Base-by-base conservation (phyloP, 2,888 invertebrate genomes). In the Dugesia japonica region DNA sequence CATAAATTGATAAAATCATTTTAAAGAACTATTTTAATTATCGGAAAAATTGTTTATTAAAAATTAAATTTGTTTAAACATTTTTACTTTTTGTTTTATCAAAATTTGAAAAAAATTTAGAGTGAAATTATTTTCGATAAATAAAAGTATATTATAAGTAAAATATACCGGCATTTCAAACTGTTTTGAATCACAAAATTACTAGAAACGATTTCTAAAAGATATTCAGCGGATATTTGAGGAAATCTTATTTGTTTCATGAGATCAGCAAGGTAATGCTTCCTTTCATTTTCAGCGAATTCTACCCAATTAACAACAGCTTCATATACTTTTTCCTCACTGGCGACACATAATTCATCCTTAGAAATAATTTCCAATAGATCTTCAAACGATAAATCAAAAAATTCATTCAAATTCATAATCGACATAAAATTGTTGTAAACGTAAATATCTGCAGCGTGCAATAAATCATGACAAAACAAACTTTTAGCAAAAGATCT, bases 301-400 rank as follows among this genome's bases (percentile, higher is more conserved):
- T 90, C 90, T 4, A 88, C 87, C 92, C 92, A 92, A 72, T 88
- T 85, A 87, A 92, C 88, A 56, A 90, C 89, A 0, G 91, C 90
- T 83, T 91, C 90, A 85, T 91, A 92, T 33, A 92, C 90, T 85
- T 20, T 26, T 28, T 75, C 71, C 20, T 75, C 78, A 23, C 42
- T 74, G 17, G 42, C 73, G 1, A 77, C 77, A 42, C 74, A 42
- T 20, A 78, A 42, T 20, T 78, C 78, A 72, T 78, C 78, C 26
- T 73, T 31, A 0, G 23, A 74, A 71, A 78, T 27, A 23, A 78
- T 28, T 74, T 77, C 73, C 20, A 33, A 73, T 7, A 78, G 26
- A 20, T 78, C 78, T 7, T 71, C 71, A 23, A 42, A 38, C 56
- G 74, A 28, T 26, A 78, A 31, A 26, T 77, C 71, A 42, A 77